These are phyloP conservation scores for Balanococcus diminutus DNA, from an alignment of 2,888 invertebrate genomes.

Conservation along the genomic window DNA sequence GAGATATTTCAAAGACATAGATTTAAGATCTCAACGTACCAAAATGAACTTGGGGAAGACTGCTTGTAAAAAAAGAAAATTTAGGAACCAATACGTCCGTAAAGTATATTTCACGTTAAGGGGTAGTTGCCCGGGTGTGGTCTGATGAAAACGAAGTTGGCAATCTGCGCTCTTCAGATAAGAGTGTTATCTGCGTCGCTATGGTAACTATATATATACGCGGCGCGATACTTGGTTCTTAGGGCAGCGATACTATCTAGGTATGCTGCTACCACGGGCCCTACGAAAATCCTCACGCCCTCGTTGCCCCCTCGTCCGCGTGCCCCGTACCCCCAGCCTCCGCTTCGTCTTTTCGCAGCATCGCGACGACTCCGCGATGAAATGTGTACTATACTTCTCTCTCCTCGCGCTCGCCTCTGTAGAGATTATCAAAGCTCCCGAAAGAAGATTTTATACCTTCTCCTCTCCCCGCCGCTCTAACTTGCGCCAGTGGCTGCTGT, in stretches of 20 bases:
- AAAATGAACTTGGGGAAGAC: too few relatives aligned
- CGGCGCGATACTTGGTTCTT: neutral
- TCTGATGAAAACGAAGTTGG: slow-evolving; percentile 56
- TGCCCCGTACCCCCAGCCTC: neutral
- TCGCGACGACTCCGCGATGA: neutral
- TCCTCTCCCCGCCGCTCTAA: neutral
- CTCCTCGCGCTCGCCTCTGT: neutral
- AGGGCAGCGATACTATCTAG: slow-evolving; percentile 38
- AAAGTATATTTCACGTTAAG: slow-evolving; percentile 51
- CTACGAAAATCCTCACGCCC: slow-evolving; percentile 44
- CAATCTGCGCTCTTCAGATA: slow-evolving; percentile 55
- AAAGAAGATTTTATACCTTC: neutral
- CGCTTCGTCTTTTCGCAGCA: neutral
- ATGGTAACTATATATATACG: slow-evolving; percentile 44
- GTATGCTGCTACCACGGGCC: neutral
- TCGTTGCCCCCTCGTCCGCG: neutral
- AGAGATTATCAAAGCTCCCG: slow-evolving; percentile 19
- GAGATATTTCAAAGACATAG: too few relatives aligned
- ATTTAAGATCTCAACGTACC: too few relatives aligned
- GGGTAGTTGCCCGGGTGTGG: slow-evolving; percentile 55
- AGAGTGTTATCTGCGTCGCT: slow-evolving; percentile 55
- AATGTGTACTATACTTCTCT: neutral
- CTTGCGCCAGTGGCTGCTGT: neutral
- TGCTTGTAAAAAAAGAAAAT: too few relatives aligned
- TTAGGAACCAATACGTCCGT: slow-evolving; percentile 54